phyloP scores from a whole-genome alignment of 2,888 invertebrate genomes.

The Atrina japonica region DNA sequence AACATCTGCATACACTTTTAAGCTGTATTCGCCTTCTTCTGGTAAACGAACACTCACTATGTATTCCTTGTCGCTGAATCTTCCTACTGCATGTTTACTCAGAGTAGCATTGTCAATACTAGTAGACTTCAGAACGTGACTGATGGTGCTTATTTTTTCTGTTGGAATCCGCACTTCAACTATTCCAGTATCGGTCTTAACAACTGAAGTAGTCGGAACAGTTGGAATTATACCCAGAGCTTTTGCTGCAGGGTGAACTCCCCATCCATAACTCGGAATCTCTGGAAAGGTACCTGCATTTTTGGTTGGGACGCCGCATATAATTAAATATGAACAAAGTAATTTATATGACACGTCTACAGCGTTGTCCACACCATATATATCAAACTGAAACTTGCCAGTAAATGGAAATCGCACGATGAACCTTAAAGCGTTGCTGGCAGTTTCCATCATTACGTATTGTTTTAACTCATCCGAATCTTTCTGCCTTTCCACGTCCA shows the following conservation, averaged over 20 bases:
- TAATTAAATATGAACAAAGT: constrained; percentile 30
- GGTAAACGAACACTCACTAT: constrained; percentile 31
- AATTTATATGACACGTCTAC: constrained; percentile 14
- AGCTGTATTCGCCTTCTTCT: constrained; percentile 31
- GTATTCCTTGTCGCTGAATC: constrained; percentile 26
- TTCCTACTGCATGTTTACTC: constrained; percentile 25
- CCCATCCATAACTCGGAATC: constrained; percentile 37
- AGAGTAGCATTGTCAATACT: constrained; percentile 30
- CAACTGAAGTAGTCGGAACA: constrained; percentile 7
- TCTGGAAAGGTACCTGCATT: constrained; percentile 32
- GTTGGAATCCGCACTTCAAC: constrained; percentile 28
- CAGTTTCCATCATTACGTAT: constrained; percentile 36
- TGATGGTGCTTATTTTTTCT: constrained; percentile 12
- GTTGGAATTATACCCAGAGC: constrained; percentile 26
- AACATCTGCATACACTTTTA: constrained; percentile 32
- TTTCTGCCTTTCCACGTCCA: constrained; percentile 20
- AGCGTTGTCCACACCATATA: constrained; percentile 26
- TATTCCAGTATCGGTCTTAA: constrained; percentile 24
- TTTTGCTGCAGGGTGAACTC: constrained; percentile 28
- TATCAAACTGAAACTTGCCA: constrained; percentile 35
- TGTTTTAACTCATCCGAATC: constrained; percentile 22
- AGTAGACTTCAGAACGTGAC: constrained; percentile 27
- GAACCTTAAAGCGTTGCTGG: constrained; percentile 13
- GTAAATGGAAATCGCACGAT: constrained; percentile 28
- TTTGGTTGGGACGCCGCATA: constrained; percentile 14